Percentiles rank a stretch among this genome's conserved stretches.
Evolutionary conservation across 2,888 invertebrate genomes (phyloP).

Genomic region (Mimas tiliae): DNA sequence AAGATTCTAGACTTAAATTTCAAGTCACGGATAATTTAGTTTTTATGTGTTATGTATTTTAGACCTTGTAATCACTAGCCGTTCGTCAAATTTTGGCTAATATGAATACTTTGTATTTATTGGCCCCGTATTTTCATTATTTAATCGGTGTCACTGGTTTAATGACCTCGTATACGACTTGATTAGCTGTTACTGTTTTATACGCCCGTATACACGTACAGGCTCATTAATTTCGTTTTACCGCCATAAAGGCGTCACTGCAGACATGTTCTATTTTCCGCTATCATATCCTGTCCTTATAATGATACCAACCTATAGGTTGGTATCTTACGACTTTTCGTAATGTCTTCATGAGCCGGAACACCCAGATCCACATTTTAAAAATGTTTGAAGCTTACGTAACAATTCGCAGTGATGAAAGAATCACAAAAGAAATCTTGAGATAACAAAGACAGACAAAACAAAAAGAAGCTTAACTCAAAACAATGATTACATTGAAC

Average conservation of each 20-base stretch:
- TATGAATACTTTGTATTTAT: neutral
- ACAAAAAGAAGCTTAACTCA: neutral
- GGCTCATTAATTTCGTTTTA: slow-evolving; percentile 1
- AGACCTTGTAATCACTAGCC: too few species aligned
- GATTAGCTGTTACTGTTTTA: neutral
- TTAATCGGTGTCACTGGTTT: neutral
- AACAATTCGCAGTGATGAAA: neutral
- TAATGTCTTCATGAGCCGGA: too few species aligned
- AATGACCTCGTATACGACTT: neutral
- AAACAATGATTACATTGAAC: neutral
- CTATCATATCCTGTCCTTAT: too few species aligned
- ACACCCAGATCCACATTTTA: too few species aligned
- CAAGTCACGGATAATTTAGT: neutral
- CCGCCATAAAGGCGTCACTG: neutral
- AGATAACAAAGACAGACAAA: neutral
- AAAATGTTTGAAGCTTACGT: neutral
- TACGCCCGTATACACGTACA: neutral
- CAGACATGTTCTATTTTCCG: neutral
- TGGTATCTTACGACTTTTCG: too few species aligned
- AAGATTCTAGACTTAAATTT: neutral
- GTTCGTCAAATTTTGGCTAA: too few species aligned
- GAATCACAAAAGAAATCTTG: neutral
- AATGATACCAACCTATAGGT: too few species aligned
- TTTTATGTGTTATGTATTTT: neutral
- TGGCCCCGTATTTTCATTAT: neutral